Evolutionary conservation across 2,888 invertebrate genomes (phyloP), one percentile per base, ranked within the genome.

Genomic region (Aspidiotus rigidus): DNA sequence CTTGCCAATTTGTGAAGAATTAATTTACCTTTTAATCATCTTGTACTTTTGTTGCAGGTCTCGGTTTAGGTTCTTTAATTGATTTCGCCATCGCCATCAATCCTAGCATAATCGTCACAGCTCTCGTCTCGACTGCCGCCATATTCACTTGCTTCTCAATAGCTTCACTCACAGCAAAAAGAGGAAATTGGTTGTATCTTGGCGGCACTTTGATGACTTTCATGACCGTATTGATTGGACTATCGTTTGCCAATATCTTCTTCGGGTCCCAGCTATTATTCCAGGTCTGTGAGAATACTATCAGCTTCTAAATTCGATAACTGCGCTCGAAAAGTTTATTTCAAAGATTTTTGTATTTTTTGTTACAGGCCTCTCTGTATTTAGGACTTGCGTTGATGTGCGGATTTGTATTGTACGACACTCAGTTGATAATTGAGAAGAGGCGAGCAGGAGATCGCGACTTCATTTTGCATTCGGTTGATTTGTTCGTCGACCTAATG

Each of bases 361-460:
- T 64, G 69, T 79, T 79, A 72, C 79, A 95, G 87, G 79, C 85
- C 72, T 89, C 94, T 76, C 81, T 96, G 66, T 96, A 97, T 78
- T 79, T 92, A 73, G 96, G 96, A 72, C 83, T 98, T 66, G 82
- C 87, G 74, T 82, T 94, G 59, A 93, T 97, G 90, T 95, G 94
- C 77, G 94, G 89, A 70, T 98, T 97, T 79, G 87, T 99, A 13
- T 83, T 98, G 73, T 98, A 91, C 76, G 98, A 98, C 79, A 99
- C 98, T n/a, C 97, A 97, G 80, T 81, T 92, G 73, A 96, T 97
- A 74, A 88, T 97, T 75, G 95, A 95, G 79, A 96, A 96, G 79
- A 86, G 88, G 74, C 85, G 92, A 72, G 83, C 84, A 79, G 96
- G 97, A 71, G 94, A 86, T 82, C 90, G 88, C 78, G 97, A 98